Conservation (phyloP, 2,888 invertebrate genomes). For the Aleiodes leptofemur region DNA sequence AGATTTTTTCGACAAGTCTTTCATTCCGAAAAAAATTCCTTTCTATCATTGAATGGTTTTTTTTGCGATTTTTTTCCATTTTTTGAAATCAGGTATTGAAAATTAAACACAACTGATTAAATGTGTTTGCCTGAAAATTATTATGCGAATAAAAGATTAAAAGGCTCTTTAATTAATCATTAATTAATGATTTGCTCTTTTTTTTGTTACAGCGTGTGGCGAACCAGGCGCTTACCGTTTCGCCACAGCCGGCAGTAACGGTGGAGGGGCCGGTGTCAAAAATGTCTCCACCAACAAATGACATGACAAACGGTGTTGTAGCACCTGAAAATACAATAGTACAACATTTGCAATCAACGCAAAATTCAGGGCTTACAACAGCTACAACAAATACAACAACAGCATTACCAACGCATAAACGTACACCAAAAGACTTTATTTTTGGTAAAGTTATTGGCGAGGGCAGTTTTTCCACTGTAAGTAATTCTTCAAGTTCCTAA, state of each 20-base stretch:
- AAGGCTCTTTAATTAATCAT: too few species aligned
- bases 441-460: slow-evolving; percentile 98
- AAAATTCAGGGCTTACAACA: slow-evolving; percentile 69
- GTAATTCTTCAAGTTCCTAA: slow-evolving; percentile 56
- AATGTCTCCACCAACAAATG: slow-evolving; percentile 77
- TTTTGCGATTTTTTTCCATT: too few species aligned
- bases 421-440: slow-evolving; percentile 91
- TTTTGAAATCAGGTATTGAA: too few species aligned
- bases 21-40: too few species aligned
- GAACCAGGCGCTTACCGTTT: slow-evolving; percentile 74
- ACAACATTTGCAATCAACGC: slow-evolving; percentile 73
- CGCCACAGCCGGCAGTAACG: slow-evolving; percentile 74
- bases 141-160: too few species aligned
- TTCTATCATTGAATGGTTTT: too few species aligned
- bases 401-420: slow-evolving; percentile 77
- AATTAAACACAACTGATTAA: too few species aligned
- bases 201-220: slow-evolving; percentile 73
- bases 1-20: too few species aligned
- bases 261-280: slow-evolving; percentile 74
- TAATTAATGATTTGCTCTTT: slow-evolving; percentile 32
- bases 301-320: slow-evolving; percentile 77
- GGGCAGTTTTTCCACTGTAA: slow-evolving; percentile 96
- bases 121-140: too few species aligned
- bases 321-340: slow-evolving; percentile 78
- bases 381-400: slow-evolving; percentile 74